These are phyloP conservation scores for Echinarachnius parma DNA, from an alignment of 53 echinoderm and acorn worm species.

Conservation along the genomic window DNA sequence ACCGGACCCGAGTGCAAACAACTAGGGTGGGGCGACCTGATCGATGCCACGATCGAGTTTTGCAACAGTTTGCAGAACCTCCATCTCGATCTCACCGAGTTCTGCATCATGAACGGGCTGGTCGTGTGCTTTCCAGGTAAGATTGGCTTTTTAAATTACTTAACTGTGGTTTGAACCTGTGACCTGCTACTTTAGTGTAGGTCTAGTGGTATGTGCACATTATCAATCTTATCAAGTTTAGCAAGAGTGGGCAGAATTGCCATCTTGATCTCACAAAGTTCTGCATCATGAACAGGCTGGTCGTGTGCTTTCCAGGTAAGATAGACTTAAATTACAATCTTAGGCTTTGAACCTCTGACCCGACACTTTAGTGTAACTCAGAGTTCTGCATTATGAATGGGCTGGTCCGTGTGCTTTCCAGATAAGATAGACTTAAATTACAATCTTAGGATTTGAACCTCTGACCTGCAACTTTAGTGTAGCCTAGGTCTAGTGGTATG, in stretches of 20 bases:
- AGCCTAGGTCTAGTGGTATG: too few species aligned
- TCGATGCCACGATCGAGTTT: conserved; percentile 51
- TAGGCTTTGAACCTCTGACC: too few species aligned
- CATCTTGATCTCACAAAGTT: conserved; percentile 55
- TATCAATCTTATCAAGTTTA: too few species aligned
- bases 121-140: conserved; percentile 76
- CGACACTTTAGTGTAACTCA: too few species aligned
- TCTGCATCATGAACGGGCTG: conserved; percentile 65
- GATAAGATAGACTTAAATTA: too few species aligned
- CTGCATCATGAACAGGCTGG: conserved; percentile 64
- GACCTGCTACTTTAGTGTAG: too few species aligned
- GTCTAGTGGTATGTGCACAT: too few species aligned
- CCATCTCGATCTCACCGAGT: conserved; percentile 51
- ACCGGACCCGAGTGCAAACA: conserved; percentile 32
- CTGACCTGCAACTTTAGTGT: too few species aligned
- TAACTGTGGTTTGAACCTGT: too few species aligned
- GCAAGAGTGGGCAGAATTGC: conserved; percentile 46
- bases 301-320: conserved; percentile 76
- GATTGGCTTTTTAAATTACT: too few species aligned
- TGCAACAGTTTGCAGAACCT: conserved; percentile 51
- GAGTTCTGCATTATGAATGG: conserved; percentile 73
- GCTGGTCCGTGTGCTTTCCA: conserved; percentile 66
- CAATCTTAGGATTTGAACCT: too few species aligned
- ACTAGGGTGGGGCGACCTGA: conserved; percentile 77
- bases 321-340: too few species aligned